A percentile compares a stretch with the other conserved stretches of the same genome.
Conservation (phyloP, 2,113 vertebrate genomes). For the Uria aalge region DNA sequence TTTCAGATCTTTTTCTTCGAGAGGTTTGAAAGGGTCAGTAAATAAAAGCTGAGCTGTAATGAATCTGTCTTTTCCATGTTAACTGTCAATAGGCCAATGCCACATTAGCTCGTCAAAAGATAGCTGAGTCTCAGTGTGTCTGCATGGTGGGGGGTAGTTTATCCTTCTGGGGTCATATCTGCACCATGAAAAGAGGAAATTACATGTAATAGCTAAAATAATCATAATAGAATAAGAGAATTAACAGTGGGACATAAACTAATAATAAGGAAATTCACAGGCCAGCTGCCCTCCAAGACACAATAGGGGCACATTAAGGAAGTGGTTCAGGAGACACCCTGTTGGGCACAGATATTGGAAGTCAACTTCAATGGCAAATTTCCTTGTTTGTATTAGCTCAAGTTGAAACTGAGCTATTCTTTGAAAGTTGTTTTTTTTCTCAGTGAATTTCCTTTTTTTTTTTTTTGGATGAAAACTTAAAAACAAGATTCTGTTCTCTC, state of each 20-base stretch:
- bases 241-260: conserved; percentile 67
- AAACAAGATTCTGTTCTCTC: background rate
- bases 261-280: conserved; percentile 71
- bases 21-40: background rate
- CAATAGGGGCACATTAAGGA: conserved; percentile 46
- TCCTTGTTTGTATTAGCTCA: conserved; percentile 72
- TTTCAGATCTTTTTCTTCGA: conserved; percentile 14
- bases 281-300: conserved; percentile 38
- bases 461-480: conserved; percentile 23
- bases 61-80: conserved; percentile 21
- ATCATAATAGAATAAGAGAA: conserved; percentile 50
- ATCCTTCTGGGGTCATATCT: conserved; percentile 45
- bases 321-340: conserved; percentile 61
- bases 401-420: conserved; percentile 49
- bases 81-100: background rate
- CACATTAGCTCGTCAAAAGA: background rate
- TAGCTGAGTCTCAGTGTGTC: conserved; percentile 28
- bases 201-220: conserved; percentile 64
- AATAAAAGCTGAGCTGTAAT: conserved; percentile 22
- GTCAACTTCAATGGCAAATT: conserved; percentile 56
- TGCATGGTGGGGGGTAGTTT: conserved; percentile 33
- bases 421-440: background rate
- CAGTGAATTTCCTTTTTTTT: conserved; percentile 39
- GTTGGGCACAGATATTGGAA: conserved; percentile 67
- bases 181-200: conserved; percentile 71